Percentiles rank a stretch among this genome's conserved stretches.
Evolutionary conservation across 2,113 vertebrate species (phyloP).

Genomic region (Neotoma lepida): DNA sequence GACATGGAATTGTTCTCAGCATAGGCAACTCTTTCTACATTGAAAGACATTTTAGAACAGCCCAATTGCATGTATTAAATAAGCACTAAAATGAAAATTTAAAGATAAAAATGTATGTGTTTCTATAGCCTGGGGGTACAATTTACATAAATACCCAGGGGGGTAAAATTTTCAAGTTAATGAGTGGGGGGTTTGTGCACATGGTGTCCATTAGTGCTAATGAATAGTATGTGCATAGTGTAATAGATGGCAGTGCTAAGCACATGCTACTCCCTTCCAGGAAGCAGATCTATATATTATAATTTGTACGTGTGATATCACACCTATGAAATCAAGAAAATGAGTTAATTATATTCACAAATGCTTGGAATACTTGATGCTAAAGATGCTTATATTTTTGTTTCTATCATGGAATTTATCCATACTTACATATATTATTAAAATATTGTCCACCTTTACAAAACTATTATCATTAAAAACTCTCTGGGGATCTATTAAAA

Average conservation of each 20-base stretch:
- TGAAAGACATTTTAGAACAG: not conserved
- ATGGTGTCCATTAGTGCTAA: conserved; percentile 66
- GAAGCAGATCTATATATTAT: conserved; percentile 68
- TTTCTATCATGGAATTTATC: not conserved
- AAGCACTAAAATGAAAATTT: conserved; percentile 29
- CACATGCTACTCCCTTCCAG: not conserved
- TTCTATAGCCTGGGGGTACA: conserved; percentile 10
- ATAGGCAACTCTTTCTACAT: not conserved
- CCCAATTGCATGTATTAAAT: not conserved
- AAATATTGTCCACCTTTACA: not conserved
- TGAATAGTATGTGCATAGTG: conserved; percentile 48
- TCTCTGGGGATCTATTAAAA: not conserved
- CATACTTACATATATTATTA: not conserved
- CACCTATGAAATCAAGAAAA: conserved; percentile 74
- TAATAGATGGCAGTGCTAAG: conserved; percentile 65
- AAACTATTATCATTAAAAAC: not conserved
- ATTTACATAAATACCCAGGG: conserved; percentile 58
- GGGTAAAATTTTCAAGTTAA: conserved; percentile 68
- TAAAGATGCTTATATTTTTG: not conserved
- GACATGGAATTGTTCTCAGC: not conserved
- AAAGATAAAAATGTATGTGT: conserved; percentile 61
- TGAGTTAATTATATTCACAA: conserved; percentile 67
- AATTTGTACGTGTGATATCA: conserved; percentile 64
- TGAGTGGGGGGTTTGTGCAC: conserved; percentile 71
- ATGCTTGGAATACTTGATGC: conserved; percentile 51